Percentiles rank a stretch among this genome's conserved stretches.
Conservation (phyloP, 2,113 vertebrate genomes). For the Podiceps cristatus region DNA sequence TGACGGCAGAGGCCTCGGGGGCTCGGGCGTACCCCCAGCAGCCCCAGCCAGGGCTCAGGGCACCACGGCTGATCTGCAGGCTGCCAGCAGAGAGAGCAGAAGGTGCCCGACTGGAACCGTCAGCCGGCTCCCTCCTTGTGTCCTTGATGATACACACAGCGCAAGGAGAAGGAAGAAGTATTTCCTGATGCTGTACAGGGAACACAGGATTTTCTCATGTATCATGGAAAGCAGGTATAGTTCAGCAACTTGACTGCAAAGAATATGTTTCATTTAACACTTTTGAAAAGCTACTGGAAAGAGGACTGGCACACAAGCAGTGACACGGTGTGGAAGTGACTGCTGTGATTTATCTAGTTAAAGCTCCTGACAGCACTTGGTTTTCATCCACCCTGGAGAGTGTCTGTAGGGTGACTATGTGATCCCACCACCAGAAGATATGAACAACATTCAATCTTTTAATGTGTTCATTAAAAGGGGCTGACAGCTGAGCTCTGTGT, state of each 20-base stretch:
- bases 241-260: background rate
- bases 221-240: background rate
- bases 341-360: background rate
- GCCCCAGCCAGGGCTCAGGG: background rate
- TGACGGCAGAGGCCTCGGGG: background rate
- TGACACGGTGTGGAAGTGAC: rapidly evolving
- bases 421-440: background rate
- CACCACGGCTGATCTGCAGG: background rate
- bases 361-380: background rate
- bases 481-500: background rate
- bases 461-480: background rate
- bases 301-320: background rate
- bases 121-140: background rate
- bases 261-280: background rate
- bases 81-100: constrained; percentile 62
- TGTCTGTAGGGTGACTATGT: background rate
- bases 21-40: rapidly evolving
- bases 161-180: background rate
- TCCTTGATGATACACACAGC: background rate
- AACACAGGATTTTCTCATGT: background rate
- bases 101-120: background rate
- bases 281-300: background rate
- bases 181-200: background rate
- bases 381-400: background rate
- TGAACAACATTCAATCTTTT: background rate